Conservation (phyloP, 2,797 vertebrate species). For the Pangasius sanitwongsei region DNA sequence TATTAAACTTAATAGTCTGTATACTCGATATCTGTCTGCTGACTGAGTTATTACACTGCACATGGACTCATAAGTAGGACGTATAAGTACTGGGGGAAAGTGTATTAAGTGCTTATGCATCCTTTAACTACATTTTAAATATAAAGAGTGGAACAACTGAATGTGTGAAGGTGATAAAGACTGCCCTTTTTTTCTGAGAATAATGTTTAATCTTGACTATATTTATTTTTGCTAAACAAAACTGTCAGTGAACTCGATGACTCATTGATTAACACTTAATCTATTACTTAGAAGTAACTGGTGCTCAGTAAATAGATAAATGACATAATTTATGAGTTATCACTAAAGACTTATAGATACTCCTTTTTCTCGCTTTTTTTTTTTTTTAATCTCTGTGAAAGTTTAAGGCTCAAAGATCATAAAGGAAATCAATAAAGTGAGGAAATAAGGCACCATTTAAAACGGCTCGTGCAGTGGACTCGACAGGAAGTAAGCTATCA, state of each 20-base stretch:
- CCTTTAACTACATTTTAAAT: too few relatives aligned
- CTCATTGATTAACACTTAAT: background rate
- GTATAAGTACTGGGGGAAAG: too few relatives aligned
- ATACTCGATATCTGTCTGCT: too few relatives aligned
- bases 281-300: background rate
- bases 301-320: background rate
- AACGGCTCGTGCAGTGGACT: background rate
- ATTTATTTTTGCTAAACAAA: background rate
- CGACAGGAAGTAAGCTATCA: background rate
- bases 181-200: background rate
- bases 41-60: too few relatives aligned
- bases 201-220: background rate
- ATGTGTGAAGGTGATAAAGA: too few relatives aligned
- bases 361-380: background rate
- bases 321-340: background rate
- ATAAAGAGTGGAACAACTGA: too few relatives aligned
- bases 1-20: too few relatives aligned
- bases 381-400: background rate
- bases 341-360: background rate
- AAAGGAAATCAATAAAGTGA: slow-evolving; percentile 8
- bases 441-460: background rate
- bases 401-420: background rate
- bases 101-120: too few relatives aligned
- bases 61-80: too few relatives aligned
- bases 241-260: background rate